These are phyloP conservation scores for Bombus cullumanus DNA, from an alignment of 1,140 invertebrate species.

Conservation along the genomic window DNA sequence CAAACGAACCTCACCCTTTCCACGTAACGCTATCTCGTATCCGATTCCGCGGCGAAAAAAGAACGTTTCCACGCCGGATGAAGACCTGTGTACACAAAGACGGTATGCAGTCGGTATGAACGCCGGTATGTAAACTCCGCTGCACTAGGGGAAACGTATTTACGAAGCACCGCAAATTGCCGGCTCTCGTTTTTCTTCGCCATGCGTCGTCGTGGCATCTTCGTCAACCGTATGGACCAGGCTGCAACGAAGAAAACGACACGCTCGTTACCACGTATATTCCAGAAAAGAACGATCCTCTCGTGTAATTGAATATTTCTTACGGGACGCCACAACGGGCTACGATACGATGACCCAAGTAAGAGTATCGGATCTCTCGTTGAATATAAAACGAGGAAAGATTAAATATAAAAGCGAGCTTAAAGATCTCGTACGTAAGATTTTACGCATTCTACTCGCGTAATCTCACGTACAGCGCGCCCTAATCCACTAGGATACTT, in stretches of 20 bases:
- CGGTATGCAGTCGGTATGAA: background rate
- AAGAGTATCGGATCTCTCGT: background rate
- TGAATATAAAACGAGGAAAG: background rate
- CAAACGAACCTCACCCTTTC: conserved; percentile 14
- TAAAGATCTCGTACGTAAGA: background rate
- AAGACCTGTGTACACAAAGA: background rate
- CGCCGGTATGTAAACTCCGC: background rate
- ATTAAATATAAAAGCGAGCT: background rate
- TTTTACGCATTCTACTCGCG: background rate
- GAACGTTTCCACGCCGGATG: conserved; percentile 1
- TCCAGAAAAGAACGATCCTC: background rate
- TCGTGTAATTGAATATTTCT: background rate
- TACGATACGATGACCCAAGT: background rate
- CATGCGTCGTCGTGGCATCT: background rate
- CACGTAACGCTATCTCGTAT: conserved; percentile 24
- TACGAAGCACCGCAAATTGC: background rate
- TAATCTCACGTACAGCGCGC: background rate
- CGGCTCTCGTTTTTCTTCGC: background rate
- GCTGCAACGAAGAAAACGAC: background rate
- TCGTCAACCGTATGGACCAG: background rate
- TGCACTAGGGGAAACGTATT: background rate
- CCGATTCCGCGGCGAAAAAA: conserved; percentile 22
- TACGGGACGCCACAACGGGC: background rate
- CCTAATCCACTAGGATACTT: background rate
- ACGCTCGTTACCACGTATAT: background rate